Percentiles rank a stretch among this genome's conserved stretches.
phyloP scores from a whole-genome alignment of 2,888 invertebrate genomes.

The Coenonympha glycerion region DNA sequence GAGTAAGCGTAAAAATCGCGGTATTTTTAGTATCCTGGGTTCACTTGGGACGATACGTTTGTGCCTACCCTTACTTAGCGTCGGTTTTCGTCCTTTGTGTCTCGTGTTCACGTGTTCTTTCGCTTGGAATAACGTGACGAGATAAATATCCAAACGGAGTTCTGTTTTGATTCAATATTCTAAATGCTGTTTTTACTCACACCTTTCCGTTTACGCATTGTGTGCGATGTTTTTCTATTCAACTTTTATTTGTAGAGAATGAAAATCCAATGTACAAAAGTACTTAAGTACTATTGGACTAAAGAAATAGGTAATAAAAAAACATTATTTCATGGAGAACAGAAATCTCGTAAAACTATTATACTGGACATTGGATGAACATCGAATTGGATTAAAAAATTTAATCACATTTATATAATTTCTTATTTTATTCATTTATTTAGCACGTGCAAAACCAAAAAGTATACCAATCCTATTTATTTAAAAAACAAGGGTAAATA shows the following conservation, averaged over 20 bases:
- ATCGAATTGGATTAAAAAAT: too few species aligned
- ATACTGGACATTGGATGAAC: too few species aligned
- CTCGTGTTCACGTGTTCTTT: slow-evolving; percentile 38
- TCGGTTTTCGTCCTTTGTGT: slow-evolving; percentile 42
- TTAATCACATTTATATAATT: too few species aligned
- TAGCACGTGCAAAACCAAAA: neutral
- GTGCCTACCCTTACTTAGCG: slow-evolving; percentile 28
- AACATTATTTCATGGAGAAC: too few species aligned
- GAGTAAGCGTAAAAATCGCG: neutral
- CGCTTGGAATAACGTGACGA: slow-evolving; percentile 41
- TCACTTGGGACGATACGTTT: slow-evolving; percentile 25
- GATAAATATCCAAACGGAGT: slow-evolving; percentile 39
- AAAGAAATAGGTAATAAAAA: too few species aligned
- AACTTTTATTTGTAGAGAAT: neutral
- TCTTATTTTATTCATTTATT: too few species aligned
- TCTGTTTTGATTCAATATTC: slow-evolving; percentile 27
- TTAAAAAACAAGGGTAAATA: neutral
- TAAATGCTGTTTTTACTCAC: slow-evolving; percentile 4
- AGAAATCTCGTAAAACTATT: too few species aligned
- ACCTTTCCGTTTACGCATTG: neutral
- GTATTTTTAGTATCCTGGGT: too few species aligned
- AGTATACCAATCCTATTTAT: neutral
- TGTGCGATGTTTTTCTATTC: neutral
- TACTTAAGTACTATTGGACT: neutral
- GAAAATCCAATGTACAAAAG: neutral